Conservation (phyloP, 2,797 vertebrate species). For the Enteromius fasciolatus region DNA sequence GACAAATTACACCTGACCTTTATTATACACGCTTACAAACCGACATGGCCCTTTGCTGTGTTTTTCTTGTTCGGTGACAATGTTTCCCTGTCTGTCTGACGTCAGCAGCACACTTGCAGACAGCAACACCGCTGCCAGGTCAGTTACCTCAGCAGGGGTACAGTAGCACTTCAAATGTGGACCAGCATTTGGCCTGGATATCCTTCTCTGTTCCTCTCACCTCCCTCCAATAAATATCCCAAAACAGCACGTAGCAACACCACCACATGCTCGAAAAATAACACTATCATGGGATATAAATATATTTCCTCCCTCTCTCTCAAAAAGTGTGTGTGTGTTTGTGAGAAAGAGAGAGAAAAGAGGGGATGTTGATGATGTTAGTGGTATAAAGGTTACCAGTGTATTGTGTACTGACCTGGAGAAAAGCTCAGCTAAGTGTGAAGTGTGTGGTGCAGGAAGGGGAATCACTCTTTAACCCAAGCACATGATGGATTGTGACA, state of each 20-base stretch:
- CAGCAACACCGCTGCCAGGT: conserved; percentile 44
- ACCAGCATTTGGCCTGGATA: conserved; percentile 73
- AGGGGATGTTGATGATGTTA: conserved; percentile 56
- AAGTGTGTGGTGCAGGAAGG: conserved; percentile 81
- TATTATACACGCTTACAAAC: conserved; percentile 53
- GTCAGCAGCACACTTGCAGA: conserved; percentile 46
- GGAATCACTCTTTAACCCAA: conserved; percentile 85
- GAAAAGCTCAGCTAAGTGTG: conserved; percentile 81
- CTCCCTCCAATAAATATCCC: conserved; percentile 63
- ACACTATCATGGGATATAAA: conserved; percentile 77
- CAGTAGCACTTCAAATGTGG: conserved; percentile 53
- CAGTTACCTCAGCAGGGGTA: conserved; percentile 66
- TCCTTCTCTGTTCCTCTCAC: conserved; percentile 68
- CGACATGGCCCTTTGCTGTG: conserved; percentile 50
- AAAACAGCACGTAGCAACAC: conserved; percentile 76
- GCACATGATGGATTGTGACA: conserved; percentile 90
- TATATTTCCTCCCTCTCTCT: conserved; percentile 75
- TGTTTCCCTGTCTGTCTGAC: conserved; percentile 52
- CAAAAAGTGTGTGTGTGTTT: not conserved
- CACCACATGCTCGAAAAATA: conserved; percentile 74
- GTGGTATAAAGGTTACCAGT: conserved; percentile 80
- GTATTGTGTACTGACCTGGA: conserved; percentile 77
- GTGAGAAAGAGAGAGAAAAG: conserved; percentile 25
- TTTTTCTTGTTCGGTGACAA: conserved; percentile 54
- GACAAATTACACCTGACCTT: conserved; percentile 60